A percentile compares a stretch with the other conserved stretches of the same genome.
Evolutionary conservation across 92 coral and sea anemone species (phyloP).

Genomic region (Epizoanthus fatuus): DNA sequence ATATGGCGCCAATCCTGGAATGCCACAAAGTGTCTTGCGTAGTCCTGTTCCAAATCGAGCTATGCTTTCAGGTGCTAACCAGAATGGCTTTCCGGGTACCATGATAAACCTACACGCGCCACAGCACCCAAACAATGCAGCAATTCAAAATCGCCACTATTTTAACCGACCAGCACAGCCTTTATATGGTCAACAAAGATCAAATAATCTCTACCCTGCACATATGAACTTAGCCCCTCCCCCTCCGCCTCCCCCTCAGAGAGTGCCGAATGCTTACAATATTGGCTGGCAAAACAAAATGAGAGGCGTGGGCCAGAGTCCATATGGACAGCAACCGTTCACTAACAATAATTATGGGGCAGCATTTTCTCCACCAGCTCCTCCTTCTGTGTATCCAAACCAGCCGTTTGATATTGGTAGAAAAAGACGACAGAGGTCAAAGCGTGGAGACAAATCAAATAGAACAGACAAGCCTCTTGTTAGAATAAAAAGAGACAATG

Average conservation of each 20-base stretch:
- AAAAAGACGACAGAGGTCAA: slow-evolving; percentile 16
- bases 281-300: slow-evolving; percentile 18
- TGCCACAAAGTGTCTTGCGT: background rate
- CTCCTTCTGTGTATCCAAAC: slow-evolving; percentile 22
- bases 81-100: slow-evolving; percentile 35
- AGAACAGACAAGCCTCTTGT: background rate
- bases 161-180: background rate
- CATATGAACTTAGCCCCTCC: slow-evolving; percentile 11
- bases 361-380: background rate
- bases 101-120: slow-evolving; percentile 38
- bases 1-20: background rate
- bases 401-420: slow-evolving; percentile 21
- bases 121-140: background rate
- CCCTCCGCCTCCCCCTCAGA: background rate
- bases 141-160: slow-evolving; percentile 15
- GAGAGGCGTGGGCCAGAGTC: background rate
- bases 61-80: background rate
- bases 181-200: background rate
- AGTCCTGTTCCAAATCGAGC: background rate
- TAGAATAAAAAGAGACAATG: slow-evolving; percentile 15
- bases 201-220: slow-evolving; percentile 29
- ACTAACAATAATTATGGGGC: slow-evolving; percentile 7
- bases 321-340: background rate
- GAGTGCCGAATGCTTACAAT: background rate
- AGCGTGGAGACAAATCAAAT: background rate